Evolutionary conservation across 2,888 invertebrate species (phyloP).

Genomic region (Apamea anceps): DNA sequence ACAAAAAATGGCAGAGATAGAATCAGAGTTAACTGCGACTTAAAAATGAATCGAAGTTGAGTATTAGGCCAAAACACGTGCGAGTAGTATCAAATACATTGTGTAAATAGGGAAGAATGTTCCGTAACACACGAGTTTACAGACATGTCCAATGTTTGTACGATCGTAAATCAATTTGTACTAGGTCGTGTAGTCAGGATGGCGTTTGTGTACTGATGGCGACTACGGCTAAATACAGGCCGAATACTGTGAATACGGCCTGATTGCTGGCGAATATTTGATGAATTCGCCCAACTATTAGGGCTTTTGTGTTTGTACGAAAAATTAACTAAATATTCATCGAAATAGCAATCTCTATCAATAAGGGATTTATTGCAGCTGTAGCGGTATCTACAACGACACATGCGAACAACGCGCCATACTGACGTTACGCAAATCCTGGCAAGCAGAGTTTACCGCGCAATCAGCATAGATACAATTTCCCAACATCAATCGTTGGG

Average conservation of each 20-base stretch:
- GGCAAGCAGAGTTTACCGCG: too few relatives aligned
- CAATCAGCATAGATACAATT: too few relatives aligned
- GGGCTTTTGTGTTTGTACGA: too few relatives aligned
- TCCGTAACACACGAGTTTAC: constrained; percentile 13
- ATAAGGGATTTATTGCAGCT: not conserved
- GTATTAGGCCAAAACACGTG: not conserved
- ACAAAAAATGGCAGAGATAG: not conserved
- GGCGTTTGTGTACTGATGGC: constrained; percentile 17
- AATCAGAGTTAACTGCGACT: not conserved
- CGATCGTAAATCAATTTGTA: constrained; percentile 66
- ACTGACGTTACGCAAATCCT: too few relatives aligned
- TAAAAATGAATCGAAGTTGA: not conserved
- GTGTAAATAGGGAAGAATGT: constrained; percentile 44
- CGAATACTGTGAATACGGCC: constrained; percentile 6
- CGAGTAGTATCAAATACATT: not conserved
- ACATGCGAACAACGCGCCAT: too few relatives aligned
- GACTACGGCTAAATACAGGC: not conserved
- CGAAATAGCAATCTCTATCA: not conserved
- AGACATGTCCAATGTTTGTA: constrained; percentile 54
- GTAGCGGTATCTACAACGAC: too few relatives aligned
- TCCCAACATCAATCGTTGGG: too few relatives aligned
- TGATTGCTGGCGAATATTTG: constrained; percentile 4
- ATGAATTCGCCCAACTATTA: not conserved
- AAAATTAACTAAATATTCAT: not conserved
- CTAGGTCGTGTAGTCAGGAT: constrained; percentile 34